Conservation (phyloP, 2,113 vertebrate genomes). For the Corythornis vintsioides region DNA sequence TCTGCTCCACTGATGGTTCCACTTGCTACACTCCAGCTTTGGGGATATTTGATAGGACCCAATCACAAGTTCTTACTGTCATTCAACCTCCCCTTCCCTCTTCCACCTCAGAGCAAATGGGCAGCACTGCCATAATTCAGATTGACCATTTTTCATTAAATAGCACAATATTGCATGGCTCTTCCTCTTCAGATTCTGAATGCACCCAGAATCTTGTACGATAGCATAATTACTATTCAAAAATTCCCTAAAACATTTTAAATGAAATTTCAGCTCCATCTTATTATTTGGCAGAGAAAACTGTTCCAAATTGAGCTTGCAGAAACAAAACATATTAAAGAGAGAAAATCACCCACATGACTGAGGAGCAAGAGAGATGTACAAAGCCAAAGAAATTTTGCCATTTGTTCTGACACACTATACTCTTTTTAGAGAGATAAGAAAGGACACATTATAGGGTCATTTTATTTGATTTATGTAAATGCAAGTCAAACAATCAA, state of each 20-base stretch:
- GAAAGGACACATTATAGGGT: not conserved
- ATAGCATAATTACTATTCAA: not conserved
- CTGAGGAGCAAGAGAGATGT: not conserved
- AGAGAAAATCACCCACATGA: not conserved
- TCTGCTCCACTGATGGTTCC: rapidly evolving
- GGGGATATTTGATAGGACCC: not conserved
- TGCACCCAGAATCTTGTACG: not conserved
- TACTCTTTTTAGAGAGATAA: not conserved
- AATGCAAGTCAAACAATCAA: not conserved
- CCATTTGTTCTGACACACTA: not conserved
- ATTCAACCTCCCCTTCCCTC: not conserved
- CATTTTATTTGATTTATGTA: not conserved
- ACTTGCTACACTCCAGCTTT: not conserved
- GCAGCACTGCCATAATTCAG: not conserved
- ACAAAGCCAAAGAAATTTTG: not conserved
- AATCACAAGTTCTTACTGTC: not conserved
- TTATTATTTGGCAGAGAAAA: not conserved
- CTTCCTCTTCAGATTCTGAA: not conserved
- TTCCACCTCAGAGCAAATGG: not conserved
- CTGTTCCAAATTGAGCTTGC: not conserved
- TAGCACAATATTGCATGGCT: not conserved
- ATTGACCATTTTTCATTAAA: not conserved
- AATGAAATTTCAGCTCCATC: not conserved
- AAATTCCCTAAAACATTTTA: not conserved
- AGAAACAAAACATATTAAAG: not conserved